A percentile compares a stretch with the other conserved stretches of the same genome.
Evolutionary conservation across 2,113 vertebrate species (phyloP).

Genomic region (Syrrhaptes paradoxus): DNA sequence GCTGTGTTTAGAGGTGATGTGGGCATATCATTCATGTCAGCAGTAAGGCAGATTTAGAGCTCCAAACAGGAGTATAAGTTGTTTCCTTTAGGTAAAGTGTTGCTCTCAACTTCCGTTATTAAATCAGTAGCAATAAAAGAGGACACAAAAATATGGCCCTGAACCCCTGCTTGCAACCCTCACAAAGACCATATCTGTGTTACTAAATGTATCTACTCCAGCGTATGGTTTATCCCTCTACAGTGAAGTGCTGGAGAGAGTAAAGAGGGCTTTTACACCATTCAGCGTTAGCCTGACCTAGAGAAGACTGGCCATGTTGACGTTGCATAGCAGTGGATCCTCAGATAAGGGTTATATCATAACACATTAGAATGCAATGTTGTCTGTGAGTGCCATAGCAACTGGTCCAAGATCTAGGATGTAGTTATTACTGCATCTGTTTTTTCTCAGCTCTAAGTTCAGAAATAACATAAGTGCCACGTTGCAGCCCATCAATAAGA

Average conservation of each 20-base stretch:
- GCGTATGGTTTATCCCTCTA: rapidly evolving
- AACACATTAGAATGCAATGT: not conserved
- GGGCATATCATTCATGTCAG: not conserved
- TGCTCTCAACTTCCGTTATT: not conserved
- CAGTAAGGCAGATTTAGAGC: not conserved
- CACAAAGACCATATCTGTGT: not conserved
- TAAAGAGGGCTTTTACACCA: not conserved
- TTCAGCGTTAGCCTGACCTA: not conserved
- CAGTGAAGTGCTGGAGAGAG: not conserved
- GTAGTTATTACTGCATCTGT: not conserved
- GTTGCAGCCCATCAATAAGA: not conserved
- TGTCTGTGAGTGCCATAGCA: not conserved
- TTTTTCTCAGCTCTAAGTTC: not conserved
- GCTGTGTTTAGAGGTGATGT: not conserved
- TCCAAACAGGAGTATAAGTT: not conserved
- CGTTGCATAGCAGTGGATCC: not conserved
- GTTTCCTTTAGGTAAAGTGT: not conserved
- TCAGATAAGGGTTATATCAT: not conserved
- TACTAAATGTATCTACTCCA: not conserved
- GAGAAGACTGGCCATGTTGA: rapidly evolving
- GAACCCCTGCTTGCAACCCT: not conserved
- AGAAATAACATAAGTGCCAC: not conserved
- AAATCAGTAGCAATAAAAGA: not conserved
- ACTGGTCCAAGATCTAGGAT: not conserved
- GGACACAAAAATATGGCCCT: not conserved